Conservation (phyloP, 2,113 vertebrate genomes). For the Megaptera novaeangliae region DNA sequence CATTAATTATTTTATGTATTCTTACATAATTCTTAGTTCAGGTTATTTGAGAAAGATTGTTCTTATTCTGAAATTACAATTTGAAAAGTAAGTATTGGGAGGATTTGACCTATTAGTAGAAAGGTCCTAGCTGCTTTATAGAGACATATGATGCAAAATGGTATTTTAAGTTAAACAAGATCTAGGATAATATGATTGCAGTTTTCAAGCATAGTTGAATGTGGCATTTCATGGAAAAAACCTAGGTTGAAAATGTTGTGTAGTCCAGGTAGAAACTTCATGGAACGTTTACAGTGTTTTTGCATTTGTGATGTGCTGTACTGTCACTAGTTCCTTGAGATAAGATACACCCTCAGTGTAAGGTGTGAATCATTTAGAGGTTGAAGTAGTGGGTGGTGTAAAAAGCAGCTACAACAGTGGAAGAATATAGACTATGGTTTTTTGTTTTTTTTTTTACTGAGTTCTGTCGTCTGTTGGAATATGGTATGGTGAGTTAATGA, state of each 20-base stretch:
- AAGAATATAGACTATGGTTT: not conserved
- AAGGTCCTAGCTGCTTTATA: not conserved
- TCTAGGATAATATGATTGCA: not conserved
- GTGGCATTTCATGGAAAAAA: not conserved
- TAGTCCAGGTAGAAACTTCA: not conserved
- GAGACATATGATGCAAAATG: not conserved
- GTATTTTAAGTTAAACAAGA: not conserved
- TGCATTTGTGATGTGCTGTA: not conserved
- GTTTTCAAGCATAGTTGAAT: not conserved
- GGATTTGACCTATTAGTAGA: not conserved
- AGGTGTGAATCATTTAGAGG: not conserved
- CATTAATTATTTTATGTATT: not conserved
- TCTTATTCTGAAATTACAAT: not conserved
- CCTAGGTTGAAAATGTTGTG: not conserved
- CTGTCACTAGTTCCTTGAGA: not conserved
- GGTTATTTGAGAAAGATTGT: not conserved
- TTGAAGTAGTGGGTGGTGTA: not conserved
- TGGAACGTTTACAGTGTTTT: not conserved
- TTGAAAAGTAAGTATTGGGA: conserved; percentile 20
- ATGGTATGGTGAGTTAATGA: not conserved
- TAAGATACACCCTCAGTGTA: not conserved
- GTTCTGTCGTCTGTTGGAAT: not conserved
- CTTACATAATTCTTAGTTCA: not conserved
- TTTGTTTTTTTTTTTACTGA: not conserved
- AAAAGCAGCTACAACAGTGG: not conserved